Percentiles rank a stretch among this genome's conserved stretches.
These are phyloP conservation scores for Halcyon leucocephala DNA, from an alignment of 2,797 vertebrate genomes.

Conservation along the genomic window DNA sequence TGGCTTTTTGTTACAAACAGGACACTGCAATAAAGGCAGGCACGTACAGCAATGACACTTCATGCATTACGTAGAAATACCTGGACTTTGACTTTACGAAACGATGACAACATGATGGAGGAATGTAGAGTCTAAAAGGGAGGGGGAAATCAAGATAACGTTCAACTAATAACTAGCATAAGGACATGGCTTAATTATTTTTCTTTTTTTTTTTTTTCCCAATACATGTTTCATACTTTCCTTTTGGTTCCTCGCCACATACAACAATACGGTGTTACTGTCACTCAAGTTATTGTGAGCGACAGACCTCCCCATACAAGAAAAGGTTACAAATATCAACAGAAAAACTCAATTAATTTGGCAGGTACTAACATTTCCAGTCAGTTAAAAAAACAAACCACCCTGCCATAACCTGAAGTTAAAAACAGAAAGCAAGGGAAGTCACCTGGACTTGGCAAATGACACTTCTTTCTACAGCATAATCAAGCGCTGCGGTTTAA, in stretches of 20 bases:
- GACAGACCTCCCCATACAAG: not conserved
- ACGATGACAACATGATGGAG: conserved; percentile 87
- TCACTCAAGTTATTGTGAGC: not conserved
- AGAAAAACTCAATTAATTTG: not conserved
- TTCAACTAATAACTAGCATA: conserved; percentile 56
- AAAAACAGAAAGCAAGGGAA: not conserved
- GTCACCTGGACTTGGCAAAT: not conserved
- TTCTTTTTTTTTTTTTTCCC: not conserved
- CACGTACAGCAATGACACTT: conserved; percentile 59
- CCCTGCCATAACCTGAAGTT: not conserved
- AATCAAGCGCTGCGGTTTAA: not conserved
- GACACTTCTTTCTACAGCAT: not conserved
- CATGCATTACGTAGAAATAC: conserved; percentile 83
- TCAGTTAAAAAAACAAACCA: not conserved
- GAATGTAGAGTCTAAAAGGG: conserved; percentile 78
- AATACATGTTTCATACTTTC: not conserved
- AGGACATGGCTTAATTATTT: not conserved
- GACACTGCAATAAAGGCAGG: conserved; percentile 69
- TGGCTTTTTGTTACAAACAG: not conserved
- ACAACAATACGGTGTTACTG: not conserved
- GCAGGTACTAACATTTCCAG: not conserved
- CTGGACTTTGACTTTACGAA: conserved; percentile 92
- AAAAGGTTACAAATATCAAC: not conserved
- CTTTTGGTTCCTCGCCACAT: not conserved
- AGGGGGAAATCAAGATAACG: conserved; percentile 74